These are phyloP conservation scores for Drosophila anceps DNA, from an alignment of 2,888 invertebrate genomes.

Conservation along the genomic window DNA sequence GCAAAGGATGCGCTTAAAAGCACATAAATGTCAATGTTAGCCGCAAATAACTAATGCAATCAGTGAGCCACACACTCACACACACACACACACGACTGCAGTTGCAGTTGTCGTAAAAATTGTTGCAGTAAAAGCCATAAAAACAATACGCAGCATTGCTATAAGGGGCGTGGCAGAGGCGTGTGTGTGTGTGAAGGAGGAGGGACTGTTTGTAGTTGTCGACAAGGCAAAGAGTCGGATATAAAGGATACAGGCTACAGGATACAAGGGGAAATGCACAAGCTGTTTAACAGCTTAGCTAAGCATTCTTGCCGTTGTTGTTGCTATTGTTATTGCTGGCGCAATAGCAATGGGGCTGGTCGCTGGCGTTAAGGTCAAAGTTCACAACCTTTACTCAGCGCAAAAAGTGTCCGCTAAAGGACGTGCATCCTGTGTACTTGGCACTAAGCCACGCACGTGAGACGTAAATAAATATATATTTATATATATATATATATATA, in stretches of 20 bases:
- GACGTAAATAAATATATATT: conserved; percentile 20
- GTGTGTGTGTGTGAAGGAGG: neutral
- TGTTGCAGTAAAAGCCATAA: conserved; percentile 44
- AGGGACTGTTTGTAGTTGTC: conserved; percentile 6
- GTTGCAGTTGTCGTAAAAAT: conserved; percentile 64
- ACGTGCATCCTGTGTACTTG: conserved; percentile 34
- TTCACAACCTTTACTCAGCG: conserved; percentile 50
- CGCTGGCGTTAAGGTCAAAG: conserved; percentile 64
- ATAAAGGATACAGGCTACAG: neutral
- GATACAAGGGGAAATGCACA: conserved; percentile 32
- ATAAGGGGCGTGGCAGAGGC: neutral
- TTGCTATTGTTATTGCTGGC: conserved; percentile 17
- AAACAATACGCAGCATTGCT: conserved; percentile 35
- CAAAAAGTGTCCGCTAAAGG: conserved; percentile 19
- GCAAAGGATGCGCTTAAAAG: conserved; percentile 45
- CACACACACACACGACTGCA: conserved; percentile 23
- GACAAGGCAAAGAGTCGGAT: conserved; percentile 9
- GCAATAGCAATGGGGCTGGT: conserved; percentile 24
- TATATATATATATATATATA: conserved; percentile 2
- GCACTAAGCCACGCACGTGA: conserved; percentile 50
- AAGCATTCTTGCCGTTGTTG: conserved; percentile 33
- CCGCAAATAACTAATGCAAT: conserved; percentile 67
- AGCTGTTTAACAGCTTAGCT: conserved; percentile 67
- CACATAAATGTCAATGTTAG: conserved; percentile 70
- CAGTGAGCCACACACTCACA: conserved; percentile 29